These are phyloP conservation scores for Pristionchus arcanus DNA, from an alignment of 2,888 invertebrate species.

Conservation along the genomic window DNA sequence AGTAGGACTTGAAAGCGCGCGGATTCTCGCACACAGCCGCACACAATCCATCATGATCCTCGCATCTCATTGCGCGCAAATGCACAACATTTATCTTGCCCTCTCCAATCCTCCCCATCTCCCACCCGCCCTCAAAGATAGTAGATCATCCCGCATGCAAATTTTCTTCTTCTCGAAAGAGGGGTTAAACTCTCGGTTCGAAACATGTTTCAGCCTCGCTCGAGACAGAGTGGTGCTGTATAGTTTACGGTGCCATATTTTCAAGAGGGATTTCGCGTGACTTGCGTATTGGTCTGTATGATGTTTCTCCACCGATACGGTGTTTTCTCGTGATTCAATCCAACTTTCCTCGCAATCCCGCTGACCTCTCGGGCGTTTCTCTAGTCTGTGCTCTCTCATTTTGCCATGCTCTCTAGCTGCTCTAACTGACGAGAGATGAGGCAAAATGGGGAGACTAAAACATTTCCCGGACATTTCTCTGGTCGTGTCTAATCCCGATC, in stretches of 20 bases:
- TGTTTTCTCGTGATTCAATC: neutral
- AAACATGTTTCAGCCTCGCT: neutral
- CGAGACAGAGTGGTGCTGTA: neutral
- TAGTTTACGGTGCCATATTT: neutral
- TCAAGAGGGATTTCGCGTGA: neutral
- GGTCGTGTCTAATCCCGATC: too few relatives aligned
- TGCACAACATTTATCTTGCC: neutral
- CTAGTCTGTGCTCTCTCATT: too few relatives aligned
- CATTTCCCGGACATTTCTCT: too few relatives aligned
- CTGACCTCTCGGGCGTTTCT: neutral
- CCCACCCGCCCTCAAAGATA: neutral
- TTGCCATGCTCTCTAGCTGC: too few relatives aligned
- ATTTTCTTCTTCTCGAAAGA: neutral
- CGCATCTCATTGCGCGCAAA: conserved; percentile 1
- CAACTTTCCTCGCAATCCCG: neutral
- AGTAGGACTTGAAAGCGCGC: too few relatives aligned
- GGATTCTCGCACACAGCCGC: neutral
- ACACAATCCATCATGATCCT: neutral
- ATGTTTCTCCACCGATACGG: too few relatives aligned
- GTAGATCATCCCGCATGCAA: conserved; percentile 6
- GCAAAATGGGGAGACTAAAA: too few relatives aligned
- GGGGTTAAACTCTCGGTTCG: neutral
- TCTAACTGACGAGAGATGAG: too few relatives aligned
- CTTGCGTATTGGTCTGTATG: too few relatives aligned
- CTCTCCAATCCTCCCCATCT: neutral